These are phyloP conservation scores for Saxicola maurus DNA, from an alignment of 2,797 vertebrate genomes.

Conservation along the genomic window DNA sequence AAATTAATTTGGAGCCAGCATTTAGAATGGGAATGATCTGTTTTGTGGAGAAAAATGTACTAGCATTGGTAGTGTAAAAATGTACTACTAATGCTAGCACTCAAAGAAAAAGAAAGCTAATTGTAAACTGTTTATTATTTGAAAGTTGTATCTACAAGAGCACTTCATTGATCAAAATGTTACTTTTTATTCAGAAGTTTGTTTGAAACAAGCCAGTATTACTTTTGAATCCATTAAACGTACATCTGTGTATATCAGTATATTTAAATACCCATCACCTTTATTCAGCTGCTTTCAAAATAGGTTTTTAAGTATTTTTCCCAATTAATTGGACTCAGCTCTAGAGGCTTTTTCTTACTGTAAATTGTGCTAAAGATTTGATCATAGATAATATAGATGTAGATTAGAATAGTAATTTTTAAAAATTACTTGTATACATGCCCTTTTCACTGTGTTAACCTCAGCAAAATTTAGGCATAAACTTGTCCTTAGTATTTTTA, in stretches of 20 bases:
- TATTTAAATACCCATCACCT: not conserved
- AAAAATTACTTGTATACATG: not conserved
- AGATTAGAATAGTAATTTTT: not conserved
- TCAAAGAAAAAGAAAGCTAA: conserved; percentile 13
- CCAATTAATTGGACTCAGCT: not conserved
- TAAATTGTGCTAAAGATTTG: not conserved
- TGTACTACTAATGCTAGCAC: not conserved
- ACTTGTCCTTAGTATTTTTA: not conserved
- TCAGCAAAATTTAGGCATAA: not conserved
- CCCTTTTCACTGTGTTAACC: not conserved
- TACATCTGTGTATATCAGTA: not conserved
- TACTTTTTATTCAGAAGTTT: conserved; percentile 2
- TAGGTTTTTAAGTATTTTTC: conserved; percentile 7
- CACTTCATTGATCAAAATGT: conserved; percentile 5
- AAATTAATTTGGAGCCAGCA: conserved; percentile 55
- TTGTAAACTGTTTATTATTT: conserved; percentile 19
- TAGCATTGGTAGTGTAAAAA: too few species aligned
- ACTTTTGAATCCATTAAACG: conserved; percentile 6
- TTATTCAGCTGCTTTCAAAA: conserved; percentile 4
- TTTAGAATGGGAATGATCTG: conserved; percentile 50
- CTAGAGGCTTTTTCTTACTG: not conserved
- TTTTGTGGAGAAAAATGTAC: not conserved
- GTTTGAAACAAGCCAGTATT: not conserved
- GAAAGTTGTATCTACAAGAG: not conserved
- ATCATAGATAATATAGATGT: not conserved